Percentiles rank a stretch among this genome's conserved stretches.
phyloP scores from a whole-genome alignment of 2,888 invertebrate species.

The Phyllotreta striolata region DNA sequence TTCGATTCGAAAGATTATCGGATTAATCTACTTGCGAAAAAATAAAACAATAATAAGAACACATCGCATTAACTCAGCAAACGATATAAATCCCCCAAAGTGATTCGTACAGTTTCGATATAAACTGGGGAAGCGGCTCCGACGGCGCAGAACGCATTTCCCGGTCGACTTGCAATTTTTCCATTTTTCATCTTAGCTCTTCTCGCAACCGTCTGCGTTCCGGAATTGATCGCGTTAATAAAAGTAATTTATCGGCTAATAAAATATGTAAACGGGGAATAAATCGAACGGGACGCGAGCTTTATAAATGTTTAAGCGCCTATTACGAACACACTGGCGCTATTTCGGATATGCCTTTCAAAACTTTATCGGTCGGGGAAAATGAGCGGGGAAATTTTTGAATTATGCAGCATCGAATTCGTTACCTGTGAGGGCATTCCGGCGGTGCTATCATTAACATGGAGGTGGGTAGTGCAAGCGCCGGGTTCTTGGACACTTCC shows the following conservation, averaged over 20 bases:
- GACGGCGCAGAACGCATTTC: constrained; percentile 17
- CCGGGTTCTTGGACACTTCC: constrained; percentile 76
- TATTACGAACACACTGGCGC: not conserved
- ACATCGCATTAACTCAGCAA: constrained; percentile 18
- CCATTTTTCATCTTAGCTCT: constrained; percentile 15
- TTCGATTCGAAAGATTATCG: constrained; percentile 20
- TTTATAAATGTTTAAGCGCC: constrained; percentile 11
- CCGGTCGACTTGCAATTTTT: constrained; percentile 20
- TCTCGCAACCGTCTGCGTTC: constrained; percentile 14
- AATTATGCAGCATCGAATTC: not conserved
- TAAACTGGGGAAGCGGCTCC: constrained; percentile 17
- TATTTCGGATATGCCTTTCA: not conserved
- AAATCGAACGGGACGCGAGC: constrained; percentile 3
- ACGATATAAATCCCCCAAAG: constrained; percentile 33
- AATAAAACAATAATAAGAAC: constrained; percentile 4
- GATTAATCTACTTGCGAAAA: constrained; percentile 20
- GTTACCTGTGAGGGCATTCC: constrained; percentile 76
- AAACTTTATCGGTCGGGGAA: not conserved
- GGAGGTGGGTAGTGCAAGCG: constrained; percentile 62
- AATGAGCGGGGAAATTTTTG: not conserved
- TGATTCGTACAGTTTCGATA: constrained; percentile 27
- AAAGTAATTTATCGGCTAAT: constrained; percentile 21
- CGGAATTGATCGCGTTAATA: constrained; percentile 23
- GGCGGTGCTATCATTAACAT: constrained; percentile 66
- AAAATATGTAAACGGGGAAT: constrained; percentile 14